phyloP scores from a whole-genome alignment of 2,113 vertebrate genomes.

The Lonchura striata region DNA sequence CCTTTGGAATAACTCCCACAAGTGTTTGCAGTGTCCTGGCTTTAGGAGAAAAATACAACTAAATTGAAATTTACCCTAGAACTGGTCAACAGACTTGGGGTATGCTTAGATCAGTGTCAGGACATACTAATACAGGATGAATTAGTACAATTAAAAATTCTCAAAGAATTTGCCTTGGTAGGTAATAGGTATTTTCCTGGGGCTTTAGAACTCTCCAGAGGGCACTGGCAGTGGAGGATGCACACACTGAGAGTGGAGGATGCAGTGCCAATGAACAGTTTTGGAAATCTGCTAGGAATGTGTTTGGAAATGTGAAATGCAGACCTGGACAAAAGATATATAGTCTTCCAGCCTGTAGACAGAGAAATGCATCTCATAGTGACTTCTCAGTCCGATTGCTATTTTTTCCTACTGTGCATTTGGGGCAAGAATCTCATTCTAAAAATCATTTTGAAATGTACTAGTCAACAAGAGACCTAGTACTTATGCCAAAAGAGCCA shows the following conservation, averaged over 20 bases:
- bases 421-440: neutral
- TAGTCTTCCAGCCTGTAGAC: neutral
- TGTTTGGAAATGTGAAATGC: neutral
- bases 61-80: neutral
- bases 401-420: neutral
- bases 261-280: neutral
- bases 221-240: neutral
- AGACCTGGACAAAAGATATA: neutral
- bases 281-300: neutral
- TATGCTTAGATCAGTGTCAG: neutral
- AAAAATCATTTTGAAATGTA: conserved; percentile 5
- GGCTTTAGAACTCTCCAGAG: neutral
- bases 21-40: neutral
- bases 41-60: neutral
- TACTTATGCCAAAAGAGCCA: neutral
- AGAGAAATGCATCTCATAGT: neutral
- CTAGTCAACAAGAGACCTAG: neutral
- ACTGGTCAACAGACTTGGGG: neutral
- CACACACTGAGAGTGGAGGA: neutral
- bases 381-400: neutral
- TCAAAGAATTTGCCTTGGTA: neutral
- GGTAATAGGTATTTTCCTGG: neutral
- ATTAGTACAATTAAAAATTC: neutral
- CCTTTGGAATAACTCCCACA: neutral
- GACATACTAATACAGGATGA: neutral